These are phyloP conservation scores for Melangyna quadrimaculata DNA, from an alignment of 2,888 invertebrate species.

Conservation along the genomic window DNA sequence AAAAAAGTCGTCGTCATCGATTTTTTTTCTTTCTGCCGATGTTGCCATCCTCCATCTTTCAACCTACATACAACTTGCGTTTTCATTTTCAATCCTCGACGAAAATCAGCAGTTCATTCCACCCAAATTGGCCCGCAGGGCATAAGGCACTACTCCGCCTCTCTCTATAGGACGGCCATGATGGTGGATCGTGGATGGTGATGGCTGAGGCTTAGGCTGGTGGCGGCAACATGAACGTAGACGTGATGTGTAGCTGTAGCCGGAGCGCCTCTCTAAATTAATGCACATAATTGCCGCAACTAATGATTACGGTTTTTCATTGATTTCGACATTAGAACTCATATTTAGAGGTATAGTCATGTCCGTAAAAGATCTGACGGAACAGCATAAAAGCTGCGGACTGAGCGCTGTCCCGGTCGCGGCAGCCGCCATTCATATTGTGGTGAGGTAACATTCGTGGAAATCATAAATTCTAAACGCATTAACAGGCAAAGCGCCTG, in stretches of 20 bases:
- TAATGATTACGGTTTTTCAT: conserved; percentile 67
- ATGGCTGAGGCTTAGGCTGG: too few species aligned
- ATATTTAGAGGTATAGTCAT: conserved; percentile 44
- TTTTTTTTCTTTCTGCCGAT: conserved; percentile 11
- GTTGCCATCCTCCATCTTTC: conserved; percentile 57
- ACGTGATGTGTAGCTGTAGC: not conserved
- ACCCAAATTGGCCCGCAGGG: conserved; percentile 24
- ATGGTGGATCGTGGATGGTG: too few species aligned
- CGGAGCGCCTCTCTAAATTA: conserved; percentile 65
- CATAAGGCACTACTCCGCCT: conserved; percentile 42
- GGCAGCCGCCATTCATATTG: conserved; percentile 26
- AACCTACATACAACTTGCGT: conserved; percentile 63
- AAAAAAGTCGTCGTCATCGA: not conserved
- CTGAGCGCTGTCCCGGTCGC: not conserved
- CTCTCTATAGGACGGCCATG: not conserved
- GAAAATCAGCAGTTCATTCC: conserved; percentile 18
- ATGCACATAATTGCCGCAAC: conserved; percentile 69
- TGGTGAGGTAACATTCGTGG: conserved; percentile 50
- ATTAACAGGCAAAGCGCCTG: conserved; percentile 46
- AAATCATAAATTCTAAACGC: conserved; percentile 69
- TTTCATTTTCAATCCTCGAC: conserved; percentile 42
- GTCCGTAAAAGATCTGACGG: conserved; percentile 14
- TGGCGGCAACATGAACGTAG: not conserved
- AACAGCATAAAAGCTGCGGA: not conserved
- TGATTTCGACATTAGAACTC: conserved; percentile 63